Percentiles rank a stretch among this genome's conserved stretches.
Evolutionary conservation across 1,140 invertebrate genomes (phyloP).

Genomic region (Drosophila yakuba): DNA sequence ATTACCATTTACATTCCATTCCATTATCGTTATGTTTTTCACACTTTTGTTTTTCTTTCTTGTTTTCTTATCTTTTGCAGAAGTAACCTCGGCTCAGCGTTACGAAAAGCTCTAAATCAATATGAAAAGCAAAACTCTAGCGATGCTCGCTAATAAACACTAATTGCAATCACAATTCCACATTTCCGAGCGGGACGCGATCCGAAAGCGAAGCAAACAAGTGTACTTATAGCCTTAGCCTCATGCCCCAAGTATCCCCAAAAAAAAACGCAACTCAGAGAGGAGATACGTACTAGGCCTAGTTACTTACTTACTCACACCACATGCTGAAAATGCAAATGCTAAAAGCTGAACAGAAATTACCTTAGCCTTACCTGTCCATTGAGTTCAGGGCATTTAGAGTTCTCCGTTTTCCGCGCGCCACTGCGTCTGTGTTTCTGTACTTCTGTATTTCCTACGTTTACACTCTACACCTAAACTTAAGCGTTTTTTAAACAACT

Average conservation of each 20-base stretch:
- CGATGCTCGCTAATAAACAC: constrained; percentile 63
- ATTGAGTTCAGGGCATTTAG: constrained; percentile 25
- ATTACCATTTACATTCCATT: constrained; percentile 37
- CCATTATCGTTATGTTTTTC: constrained; percentile 70
- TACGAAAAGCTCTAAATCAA: constrained; percentile 93
- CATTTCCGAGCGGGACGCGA: constrained; percentile 28
- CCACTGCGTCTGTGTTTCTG: constrained; percentile 38
- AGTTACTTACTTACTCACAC: constrained; percentile 60
- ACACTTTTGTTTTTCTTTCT: constrained; percentile 66
- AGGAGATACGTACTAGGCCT: constrained; percentile 64
- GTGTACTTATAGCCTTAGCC: constrained; percentile 63
- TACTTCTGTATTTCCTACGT: constrained; percentile 57
- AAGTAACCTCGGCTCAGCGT: constrained; percentile 94
- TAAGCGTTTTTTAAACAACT: constrained; percentile 66
- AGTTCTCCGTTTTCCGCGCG: constrained; percentile 13
- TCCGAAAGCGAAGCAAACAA: constrained; percentile 60
- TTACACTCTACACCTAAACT: constrained; percentile 52
- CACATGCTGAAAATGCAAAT: constrained; percentile 28
- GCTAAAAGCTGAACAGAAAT: constrained; percentile 51
- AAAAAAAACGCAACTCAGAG: constrained; percentile 1
- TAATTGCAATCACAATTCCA: constrained; percentile 42
- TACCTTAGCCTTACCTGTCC: constrained; percentile 31
- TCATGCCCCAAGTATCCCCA: constrained; percentile 10
- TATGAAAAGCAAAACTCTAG: constrained; percentile 45
- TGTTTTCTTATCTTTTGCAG: constrained; percentile 89